A percentile compares a stretch with the other conserved stretches of the same genome.
These are phyloP conservation scores for Coleophora flavipennella DNA, from an alignment of 2,888 invertebrate genomes.

Conservation along the genomic window DNA sequence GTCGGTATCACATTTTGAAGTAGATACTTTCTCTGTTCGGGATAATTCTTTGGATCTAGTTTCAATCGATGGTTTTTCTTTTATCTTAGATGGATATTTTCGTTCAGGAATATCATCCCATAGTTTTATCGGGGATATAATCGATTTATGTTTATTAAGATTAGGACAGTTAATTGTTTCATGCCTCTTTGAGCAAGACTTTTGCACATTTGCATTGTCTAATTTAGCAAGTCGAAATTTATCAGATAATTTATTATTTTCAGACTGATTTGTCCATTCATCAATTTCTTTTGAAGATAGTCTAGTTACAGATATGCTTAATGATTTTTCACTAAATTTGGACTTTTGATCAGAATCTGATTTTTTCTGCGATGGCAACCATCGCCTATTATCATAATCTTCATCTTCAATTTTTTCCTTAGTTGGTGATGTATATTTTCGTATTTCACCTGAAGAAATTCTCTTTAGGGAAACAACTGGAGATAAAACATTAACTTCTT, in stretches of 20 bases:
- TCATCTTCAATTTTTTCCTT: constrained; percentile 8
- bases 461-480: neutral
- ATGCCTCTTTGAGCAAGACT: no score
- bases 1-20: neutral
- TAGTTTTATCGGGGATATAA: constrained; percentile 40
- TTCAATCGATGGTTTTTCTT: no score
- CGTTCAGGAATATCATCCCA: constrained; percentile 18
- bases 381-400: constrained; percentile 16
- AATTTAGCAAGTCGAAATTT: neutral
- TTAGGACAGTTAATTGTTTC: no score
- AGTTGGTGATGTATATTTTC: neutral
- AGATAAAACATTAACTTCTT: neutral
- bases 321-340: constrained; percentile 13
- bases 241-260: constrained; percentile 1
- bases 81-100: neutral
- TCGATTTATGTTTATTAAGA: constrained; percentile 13
- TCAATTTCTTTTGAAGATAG: constrained; percentile 28
- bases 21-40: no score
- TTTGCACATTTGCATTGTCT: no score
- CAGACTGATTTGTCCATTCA: constrained; percentile 2
- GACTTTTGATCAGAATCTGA: constrained; percentile 9
- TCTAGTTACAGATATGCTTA: constrained; percentile 22
- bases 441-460: neutral
- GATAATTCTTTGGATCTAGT: no score
- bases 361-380: constrained; percentile 15